These are phyloP conservation scores for Cenopis cana DNA, from an alignment of 2,888 invertebrate species.

Conservation along the genomic window DNA sequence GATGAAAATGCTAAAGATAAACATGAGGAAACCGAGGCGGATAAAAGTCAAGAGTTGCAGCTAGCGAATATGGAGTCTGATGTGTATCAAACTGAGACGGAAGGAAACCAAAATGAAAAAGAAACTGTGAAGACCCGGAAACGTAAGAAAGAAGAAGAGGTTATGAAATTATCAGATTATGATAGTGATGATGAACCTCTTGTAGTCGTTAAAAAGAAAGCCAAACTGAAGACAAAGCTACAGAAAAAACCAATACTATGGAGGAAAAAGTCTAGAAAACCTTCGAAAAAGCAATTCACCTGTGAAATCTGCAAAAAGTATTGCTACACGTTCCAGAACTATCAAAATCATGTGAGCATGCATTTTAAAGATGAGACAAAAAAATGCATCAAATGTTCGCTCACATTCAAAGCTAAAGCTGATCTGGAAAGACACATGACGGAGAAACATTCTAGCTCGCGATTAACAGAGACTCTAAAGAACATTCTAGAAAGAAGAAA, in stretches of 20 bases:
- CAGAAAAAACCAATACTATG: constrained; percentile 26
- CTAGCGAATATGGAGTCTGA: constrained; percentile 45
- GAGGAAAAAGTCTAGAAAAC: constrained; percentile 31
- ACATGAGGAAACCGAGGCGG: constrained; percentile 14
- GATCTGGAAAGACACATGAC: constrained; percentile 62
- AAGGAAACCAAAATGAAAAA: constrained; percentile 54
- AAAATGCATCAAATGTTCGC: constrained; percentile 69
- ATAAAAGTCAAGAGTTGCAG: constrained; percentile 14
- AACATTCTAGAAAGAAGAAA: constrained; percentile 66
- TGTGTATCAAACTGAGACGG: constrained; percentile 54
- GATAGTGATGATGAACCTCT: constrained; percentile 69
- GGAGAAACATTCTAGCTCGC: constrained; percentile 63
- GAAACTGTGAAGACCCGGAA: constrained; percentile 33
- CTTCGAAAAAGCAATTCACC: constrained; percentile 52
- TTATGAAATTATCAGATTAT: constrained; percentile 49
- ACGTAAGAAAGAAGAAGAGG: constrained; percentile 47
- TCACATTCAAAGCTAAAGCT: constrained; percentile 58
- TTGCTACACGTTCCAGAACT: constrained; percentile 75
- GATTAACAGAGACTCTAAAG: constrained; percentile 70
- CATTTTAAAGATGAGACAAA: constrained; percentile 62
- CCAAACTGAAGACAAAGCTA: constrained; percentile 32
- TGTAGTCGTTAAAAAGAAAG: constrained; percentile 50
- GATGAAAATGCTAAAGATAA: constrained; percentile 5
- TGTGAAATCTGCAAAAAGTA: constrained; percentile 69
- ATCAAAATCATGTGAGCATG: constrained; percentile 67